Percentiles rank a stretch among this genome's conserved stretches.
Conservation (phyloP, 2,113 vertebrate genomes). For the Ptilonorhynchus violaceus region DNA sequence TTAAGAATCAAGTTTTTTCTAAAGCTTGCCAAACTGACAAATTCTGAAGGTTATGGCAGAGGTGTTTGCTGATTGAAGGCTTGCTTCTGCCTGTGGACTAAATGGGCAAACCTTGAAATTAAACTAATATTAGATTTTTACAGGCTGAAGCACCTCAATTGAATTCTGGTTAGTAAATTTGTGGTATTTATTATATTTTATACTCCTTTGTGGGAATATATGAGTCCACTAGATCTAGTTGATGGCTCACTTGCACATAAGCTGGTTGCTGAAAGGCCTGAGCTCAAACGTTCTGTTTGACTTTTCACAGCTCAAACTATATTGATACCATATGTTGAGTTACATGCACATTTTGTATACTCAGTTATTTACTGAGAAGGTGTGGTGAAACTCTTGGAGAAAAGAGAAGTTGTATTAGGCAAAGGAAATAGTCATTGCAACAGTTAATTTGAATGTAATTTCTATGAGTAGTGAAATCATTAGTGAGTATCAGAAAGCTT, state of each 20-base stretch:
- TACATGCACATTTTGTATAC: not conserved
- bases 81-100: not conserved
- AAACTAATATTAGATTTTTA: not conserved
- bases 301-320: not conserved
- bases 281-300: not conserved
- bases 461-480: not conserved
- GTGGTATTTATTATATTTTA: not conserved
- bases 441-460: not conserved
- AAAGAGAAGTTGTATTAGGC: not conserved
- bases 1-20: not conserved
- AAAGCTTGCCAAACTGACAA: not conserved
- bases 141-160: not conserved
- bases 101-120: not conserved
- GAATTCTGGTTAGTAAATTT: not conserved
- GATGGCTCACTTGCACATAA: not conserved
- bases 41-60: not conserved
- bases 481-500: not conserved
- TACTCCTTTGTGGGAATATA: not conserved
- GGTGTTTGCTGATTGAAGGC: not conserved
- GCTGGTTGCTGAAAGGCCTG: not conserved
- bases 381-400: slow-evolving; percentile 2
- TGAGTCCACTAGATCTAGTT: not conserved
- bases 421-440: slow-evolving; percentile 8
- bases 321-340: not conserved
- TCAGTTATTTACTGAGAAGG: slow-evolving; percentile 11